phyloP scores from a whole-genome alignment of 2,888 invertebrate genomes.

The Caenorhabditis sulstoni region DNA sequence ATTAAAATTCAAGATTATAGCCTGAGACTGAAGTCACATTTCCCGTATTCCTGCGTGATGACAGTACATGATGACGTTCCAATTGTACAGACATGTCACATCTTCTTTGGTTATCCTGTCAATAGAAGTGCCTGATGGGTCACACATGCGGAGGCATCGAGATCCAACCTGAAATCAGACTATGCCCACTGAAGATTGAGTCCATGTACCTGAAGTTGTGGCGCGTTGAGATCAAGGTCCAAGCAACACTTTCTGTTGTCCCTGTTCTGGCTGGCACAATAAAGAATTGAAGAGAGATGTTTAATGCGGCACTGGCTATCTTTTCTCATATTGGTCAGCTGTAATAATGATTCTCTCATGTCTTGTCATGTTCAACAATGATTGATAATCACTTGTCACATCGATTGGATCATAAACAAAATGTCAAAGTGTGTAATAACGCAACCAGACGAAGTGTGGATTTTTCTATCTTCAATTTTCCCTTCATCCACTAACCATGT shows the following conservation, averaged over 20 bases:
- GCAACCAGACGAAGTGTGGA: neutral
- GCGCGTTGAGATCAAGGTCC: slow-evolving; percentile 77
- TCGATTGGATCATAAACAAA: slow-evolving; percentile 18
- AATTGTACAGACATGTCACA: slow-evolving; percentile 78
- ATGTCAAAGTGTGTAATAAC: slow-evolving; percentile 24
- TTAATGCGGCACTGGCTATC: slow-evolving; percentile 74
- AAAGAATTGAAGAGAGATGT: slow-evolving; percentile 77
- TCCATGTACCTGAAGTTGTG: slow-evolving; percentile 70
- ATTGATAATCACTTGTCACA: slow-evolving; percentile 1
- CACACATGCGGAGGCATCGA: slow-evolving; percentile 78
- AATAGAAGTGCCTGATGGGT: slow-evolving; percentile 76
- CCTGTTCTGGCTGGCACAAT: slow-evolving; percentile 78
- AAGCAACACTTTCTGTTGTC: slow-evolving; percentile 78
- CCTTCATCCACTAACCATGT: slow-evolving; percentile 62
- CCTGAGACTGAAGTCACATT: slow-evolving; percentile 63
- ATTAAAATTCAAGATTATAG: neutral
- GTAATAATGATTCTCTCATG: slow-evolving; percentile 42
- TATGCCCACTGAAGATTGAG: neutral
- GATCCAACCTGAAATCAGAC: slow-evolving; percentile 70
- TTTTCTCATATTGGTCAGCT: slow-evolving; percentile 73
- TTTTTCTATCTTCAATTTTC: neutral
- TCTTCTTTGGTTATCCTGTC: slow-evolving; percentile 77
- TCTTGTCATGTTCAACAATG: slow-evolving; percentile 6
- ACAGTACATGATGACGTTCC: slow-evolving; percentile 80
- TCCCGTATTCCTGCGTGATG: slow-evolving; percentile 78